Percentiles rank a stretch among this genome's conserved stretches.
These are phyloP conservation scores for Heliopora coerulea DNA, from an alignment of 92 coral and sea anemone species.

Conservation along the genomic window DNA sequence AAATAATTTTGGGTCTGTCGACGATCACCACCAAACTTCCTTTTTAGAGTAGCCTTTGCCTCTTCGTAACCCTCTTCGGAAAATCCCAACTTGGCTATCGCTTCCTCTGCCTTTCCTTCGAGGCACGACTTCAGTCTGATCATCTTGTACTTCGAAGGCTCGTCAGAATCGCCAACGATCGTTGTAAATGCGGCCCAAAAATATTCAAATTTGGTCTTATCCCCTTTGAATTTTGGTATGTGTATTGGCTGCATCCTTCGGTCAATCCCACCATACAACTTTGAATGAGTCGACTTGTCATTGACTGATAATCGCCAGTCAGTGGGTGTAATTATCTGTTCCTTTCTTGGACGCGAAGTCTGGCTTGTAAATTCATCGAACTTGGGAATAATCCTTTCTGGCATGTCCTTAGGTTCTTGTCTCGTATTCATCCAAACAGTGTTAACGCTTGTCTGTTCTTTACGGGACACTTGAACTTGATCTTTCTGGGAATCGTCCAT, in stretches of 20 bases:
- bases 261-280: too few relatives aligned
- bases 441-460: too few relatives aligned
- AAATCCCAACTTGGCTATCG: conserved; percentile 19
- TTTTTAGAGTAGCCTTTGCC: conserved; percentile 27
- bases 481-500: too few relatives aligned
- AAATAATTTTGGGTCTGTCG: conserved; percentile 32
- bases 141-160: conserved; percentile 8
- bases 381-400: too few relatives aligned
- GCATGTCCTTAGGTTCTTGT: too few relatives aligned
- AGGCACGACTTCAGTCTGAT: conserved; percentile 4
- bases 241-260: background rate
- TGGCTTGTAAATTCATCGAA: too few relatives aligned
- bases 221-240: background rate
- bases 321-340: too few relatives aligned
- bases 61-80: conserved; percentile 37
- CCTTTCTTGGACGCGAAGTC: too few relatives aligned
- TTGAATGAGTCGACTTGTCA: too few relatives aligned
- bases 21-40: conserved; percentile 30
- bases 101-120: conserved; percentile 7
- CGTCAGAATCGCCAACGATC: background rate
- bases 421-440: too few relatives aligned
- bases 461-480: too few relatives aligned
- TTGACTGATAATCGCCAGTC: too few relatives aligned
- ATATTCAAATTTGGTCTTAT: conserved; percentile 3
- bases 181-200: conserved; percentile 5